These are phyloP conservation scores for Gryon sp. DNA, from an alignment of 1,140 invertebrate species.

Conservation along the genomic window DNA sequence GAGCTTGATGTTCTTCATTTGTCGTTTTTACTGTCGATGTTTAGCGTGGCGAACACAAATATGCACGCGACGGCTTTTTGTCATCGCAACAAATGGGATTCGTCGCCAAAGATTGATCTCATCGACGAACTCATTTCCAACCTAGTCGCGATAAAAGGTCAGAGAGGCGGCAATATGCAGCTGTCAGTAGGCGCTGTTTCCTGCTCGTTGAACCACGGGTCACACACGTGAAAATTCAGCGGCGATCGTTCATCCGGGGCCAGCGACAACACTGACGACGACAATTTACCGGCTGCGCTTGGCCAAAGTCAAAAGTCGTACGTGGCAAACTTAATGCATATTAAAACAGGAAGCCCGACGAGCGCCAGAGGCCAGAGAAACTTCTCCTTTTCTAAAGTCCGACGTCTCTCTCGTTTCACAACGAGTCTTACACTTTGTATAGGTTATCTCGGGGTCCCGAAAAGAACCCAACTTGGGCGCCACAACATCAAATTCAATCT, in stretches of 20 bases:
- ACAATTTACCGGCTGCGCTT: conserved; percentile 53
- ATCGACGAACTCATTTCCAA: conserved; percentile 23
- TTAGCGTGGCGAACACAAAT: not conserved
- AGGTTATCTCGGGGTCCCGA: conserved; percentile 65
- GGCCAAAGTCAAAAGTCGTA: conserved; percentile 68
- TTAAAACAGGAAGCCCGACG: conserved; percentile 71
- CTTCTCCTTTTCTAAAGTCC: conserved; percentile 6
- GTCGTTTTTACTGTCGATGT: not conserved
- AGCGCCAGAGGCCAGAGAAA: conserved; percentile 35
- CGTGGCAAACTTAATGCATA: conserved; percentile 70
- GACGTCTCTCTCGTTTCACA: conserved; percentile 55
- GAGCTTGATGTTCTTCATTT: conserved; percentile 4
- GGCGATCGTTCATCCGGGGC: conserved; percentile 53
- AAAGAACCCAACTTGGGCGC: conserved; percentile 43
- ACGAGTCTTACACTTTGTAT: conserved; percentile 65
- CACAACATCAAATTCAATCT: conserved; percentile 76
- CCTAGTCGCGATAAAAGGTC: conserved; percentile 55
- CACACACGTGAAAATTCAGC: conserved; percentile 59
- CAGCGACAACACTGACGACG: conserved; percentile 21
- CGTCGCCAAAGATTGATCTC: conserved; percentile 34
- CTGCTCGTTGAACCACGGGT: conserved; percentile 60
- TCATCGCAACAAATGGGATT: conserved; percentile 27
- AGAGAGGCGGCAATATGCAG: conserved; percentile 52
- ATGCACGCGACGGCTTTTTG: conserved; percentile 7
- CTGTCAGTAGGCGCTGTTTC: conserved; percentile 56